A percentile compares a stretch with the other conserved stretches of the same genome.
Conservation (phyloP, 2,113 vertebrate genomes). For the Cebus imitator region DNA sequence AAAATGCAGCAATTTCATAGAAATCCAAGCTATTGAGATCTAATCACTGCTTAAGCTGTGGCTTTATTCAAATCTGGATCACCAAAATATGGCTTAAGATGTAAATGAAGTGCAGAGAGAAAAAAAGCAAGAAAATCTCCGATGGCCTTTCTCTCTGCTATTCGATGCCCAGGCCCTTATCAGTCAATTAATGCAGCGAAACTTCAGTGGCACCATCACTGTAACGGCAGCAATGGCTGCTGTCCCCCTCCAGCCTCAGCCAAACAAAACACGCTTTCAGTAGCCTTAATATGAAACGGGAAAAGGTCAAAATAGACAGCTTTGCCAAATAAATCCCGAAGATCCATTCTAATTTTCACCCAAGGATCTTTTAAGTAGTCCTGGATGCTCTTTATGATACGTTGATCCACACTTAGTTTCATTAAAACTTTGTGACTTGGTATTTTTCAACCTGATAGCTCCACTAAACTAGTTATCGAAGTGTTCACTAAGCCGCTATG, state of each 20-base stretch:
- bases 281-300: slow-evolving; percentile 82
- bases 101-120: slow-evolving; percentile 87
- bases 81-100: slow-evolving; percentile 85
- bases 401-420: slow-evolving; percentile 86
- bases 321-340: slow-evolving; percentile 87
- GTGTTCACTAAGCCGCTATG: slow-evolving; percentile 84
- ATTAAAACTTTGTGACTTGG: slow-evolving; percentile 87
- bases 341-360: slow-evolving; percentile 89
- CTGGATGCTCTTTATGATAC: slow-evolving; percentile 86
- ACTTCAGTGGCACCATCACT: slow-evolving; percentile 79
- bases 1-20: slow-evolving; percentile 83
- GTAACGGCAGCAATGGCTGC: slow-evolving; percentile 77
- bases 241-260: slow-evolving; percentile 77
- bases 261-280: slow-evolving; percentile 86
- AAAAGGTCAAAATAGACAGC: slow-evolving; percentile 86
- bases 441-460: slow-evolving; percentile 86
- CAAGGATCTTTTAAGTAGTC: slow-evolving; percentile 86
- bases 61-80: slow-evolving; percentile 88
- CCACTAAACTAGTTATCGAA: slow-evolving; percentile 85
- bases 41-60: slow-evolving; percentile 85
- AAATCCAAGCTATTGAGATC: slow-evolving; percentile 87
- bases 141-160: slow-evolving; percentile 83
- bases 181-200: slow-evolving; percentile 85
- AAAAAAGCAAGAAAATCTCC: slow-evolving; percentile 83
- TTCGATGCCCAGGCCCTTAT: slow-evolving; percentile 85